Conservation (phyloP, 1,140 invertebrate species). For the Meloidogyne exigua region DNA sequence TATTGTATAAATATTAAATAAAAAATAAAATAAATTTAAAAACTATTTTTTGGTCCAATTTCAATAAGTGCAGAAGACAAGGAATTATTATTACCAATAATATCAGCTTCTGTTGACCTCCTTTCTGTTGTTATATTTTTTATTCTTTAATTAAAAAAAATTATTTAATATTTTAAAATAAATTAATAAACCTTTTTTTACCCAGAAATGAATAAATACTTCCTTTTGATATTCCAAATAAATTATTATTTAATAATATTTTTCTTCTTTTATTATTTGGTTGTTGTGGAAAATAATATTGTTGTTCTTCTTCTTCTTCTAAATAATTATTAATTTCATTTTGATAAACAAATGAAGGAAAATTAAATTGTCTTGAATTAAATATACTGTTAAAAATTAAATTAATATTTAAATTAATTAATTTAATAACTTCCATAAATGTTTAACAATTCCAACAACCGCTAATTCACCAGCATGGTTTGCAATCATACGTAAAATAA, state of each 20-base stretch:
- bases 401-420: not conserved
- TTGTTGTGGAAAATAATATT: not conserved
- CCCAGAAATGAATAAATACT: not conserved
- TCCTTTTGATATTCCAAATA: not conserved
- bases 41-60: not conserved
- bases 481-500: conserved; percentile 67
- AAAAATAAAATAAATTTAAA: too few species aligned
- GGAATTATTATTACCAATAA: not conserved
- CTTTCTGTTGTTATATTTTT: not conserved
- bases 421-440: conserved; percentile 63
- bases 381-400: conserved; percentile 4
- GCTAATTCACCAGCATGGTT: conserved; percentile 68
- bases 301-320: not conserved
- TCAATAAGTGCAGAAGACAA: not conserved
- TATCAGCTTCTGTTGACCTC: not conserved
- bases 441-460: conserved; percentile 66
- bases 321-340: conserved; percentile 14
- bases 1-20: too few species aligned
- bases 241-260: not conserved
- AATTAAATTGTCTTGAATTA: conserved; percentile 16
- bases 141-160: not conserved
- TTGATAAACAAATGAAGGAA: not conserved
- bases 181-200: not conserved
- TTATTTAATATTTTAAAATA: not conserved
- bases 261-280: not conserved